Conservation (phyloP, 2,888 invertebrate genomes). For the Pardosa pseudoannulata region DNA sequence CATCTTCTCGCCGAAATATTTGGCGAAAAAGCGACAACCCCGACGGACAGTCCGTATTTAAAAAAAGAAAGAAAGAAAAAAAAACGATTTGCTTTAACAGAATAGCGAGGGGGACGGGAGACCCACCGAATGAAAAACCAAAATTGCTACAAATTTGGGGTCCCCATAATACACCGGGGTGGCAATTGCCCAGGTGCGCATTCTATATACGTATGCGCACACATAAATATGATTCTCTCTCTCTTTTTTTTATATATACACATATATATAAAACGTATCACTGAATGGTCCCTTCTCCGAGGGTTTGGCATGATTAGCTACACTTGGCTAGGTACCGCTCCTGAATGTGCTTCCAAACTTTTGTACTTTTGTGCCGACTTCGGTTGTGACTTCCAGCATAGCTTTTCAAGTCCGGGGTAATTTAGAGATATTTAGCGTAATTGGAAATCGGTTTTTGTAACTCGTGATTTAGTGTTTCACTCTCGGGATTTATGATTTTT, state of each 20-base stretch:
- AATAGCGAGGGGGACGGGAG: slow-evolving; percentile 26
- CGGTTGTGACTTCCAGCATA: slow-evolving; percentile 42
- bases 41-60: slow-evolving; percentile 22
- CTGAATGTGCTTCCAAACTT: slow-evolving; percentile 27
- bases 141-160: slow-evolving; percentile 71
- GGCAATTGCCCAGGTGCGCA: slow-evolving; percentile 69
- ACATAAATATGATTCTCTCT: slow-evolving; percentile 56
- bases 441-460: slow-evolving; percentile 25
- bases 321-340: slow-evolving; percentile 53
- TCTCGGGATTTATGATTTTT: not conserved
- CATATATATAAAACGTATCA: slow-evolving; percentile 6
- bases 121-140: slow-evolving; percentile 36
- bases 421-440: slow-evolving; percentile 62
- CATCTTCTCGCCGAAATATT: not conserved
- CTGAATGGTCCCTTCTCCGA: slow-evolving; percentile 51
- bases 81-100: slow-evolving; percentile 38
- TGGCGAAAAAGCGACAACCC: slow-evolving; percentile 29
- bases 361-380: slow-evolving; percentile 13
- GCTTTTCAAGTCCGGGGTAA: slow-evolving; percentile 44
- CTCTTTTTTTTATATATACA: slow-evolving; percentile 33
- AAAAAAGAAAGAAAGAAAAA: too few relatives aligned
- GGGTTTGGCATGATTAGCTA: slow-evolving; percentile 67
- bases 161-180: slow-evolving; percentile 54
- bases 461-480: not conserved
- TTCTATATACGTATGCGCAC: slow-evolving; percentile 46